Conservation (phyloP, 2,797 vertebrate species). For the Balearica regulorum region DNA sequence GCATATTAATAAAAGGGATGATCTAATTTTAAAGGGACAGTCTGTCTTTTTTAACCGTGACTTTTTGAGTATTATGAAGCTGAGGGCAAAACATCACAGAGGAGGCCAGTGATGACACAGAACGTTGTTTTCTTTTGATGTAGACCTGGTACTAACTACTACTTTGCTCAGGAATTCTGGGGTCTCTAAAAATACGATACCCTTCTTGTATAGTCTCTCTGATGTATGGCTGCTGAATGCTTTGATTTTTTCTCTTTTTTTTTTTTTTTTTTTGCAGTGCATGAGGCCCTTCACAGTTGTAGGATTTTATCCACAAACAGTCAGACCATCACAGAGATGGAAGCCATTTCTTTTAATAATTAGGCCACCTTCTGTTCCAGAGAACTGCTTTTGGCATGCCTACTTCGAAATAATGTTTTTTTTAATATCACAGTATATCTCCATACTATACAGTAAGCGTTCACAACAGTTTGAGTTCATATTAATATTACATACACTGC, state of each 20-base stretch:
- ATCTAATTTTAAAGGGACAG: conserved; percentile 79
- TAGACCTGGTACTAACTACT: conserved; percentile 65
- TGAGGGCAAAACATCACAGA: conserved; percentile 68
- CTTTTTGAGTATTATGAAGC: conserved; percentile 67
- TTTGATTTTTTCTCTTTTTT: conserved; percentile 29
- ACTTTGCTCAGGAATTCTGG: conserved; percentile 70
- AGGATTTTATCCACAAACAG: conserved; percentile 71
- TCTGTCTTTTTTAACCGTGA: conserved; percentile 52
- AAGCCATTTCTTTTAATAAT: conserved; percentile 67
- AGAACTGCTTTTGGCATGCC: conserved; percentile 44
- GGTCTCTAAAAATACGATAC: conserved; percentile 53
- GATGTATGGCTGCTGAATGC: conserved; percentile 52
- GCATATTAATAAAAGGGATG: conserved; percentile 86
- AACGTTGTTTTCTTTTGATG: conserved; percentile 71
- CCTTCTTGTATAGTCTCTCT: conserved; percentile 62
- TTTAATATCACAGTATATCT: conserved; percentile 29
- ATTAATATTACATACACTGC: not conserved
- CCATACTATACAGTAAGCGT: not conserved
- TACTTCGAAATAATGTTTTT: conserved; percentile 41
- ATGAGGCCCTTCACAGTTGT: conserved; percentile 61
- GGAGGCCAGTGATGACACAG: conserved; percentile 45
- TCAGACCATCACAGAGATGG: conserved; percentile 59
- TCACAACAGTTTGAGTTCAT: not conserved
- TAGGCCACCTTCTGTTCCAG: conserved; percentile 64
- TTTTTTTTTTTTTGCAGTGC: conserved; percentile 35